Base-by-base conservation (phyloP, 2,888 invertebrate species). In the Leucophenga montana region DNA sequence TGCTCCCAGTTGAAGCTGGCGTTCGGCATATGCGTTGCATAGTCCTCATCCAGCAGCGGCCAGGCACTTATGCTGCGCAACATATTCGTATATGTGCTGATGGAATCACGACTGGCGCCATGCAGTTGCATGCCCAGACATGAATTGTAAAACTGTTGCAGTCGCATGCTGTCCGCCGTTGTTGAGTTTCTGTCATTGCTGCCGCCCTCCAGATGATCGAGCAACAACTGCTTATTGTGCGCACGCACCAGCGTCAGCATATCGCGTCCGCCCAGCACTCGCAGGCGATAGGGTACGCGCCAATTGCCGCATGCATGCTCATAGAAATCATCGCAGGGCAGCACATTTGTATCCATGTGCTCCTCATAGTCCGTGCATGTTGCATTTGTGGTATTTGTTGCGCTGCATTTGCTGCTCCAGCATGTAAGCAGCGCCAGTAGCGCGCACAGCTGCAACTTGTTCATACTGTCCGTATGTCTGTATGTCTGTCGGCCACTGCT, bases 231-330 rank as follows among this genome's bases (percentile, higher is more conserved):
- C 61, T 84, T 84, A 39, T 85, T 83, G 0, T 73, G 33, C 1
- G 85, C 85, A 27, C 80, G 77, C 69, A 85, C 65, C 44, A 76
- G 53, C 16, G 79, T 75, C 13, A 80, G 76, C 66, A 71, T 82
- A 44, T 86, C 86, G 18, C 78, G 77, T 1, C 85, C 86, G 0
- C 79, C 78, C 4, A 85, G 56, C 3, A 75, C 67, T 0, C 82
- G 75, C 54, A 81, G 53, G 1, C 61, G 53, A 16, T 77, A 76
- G 4, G 75, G 69, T 0, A 75, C 77, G 39, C 80, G 77, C 96
- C 96, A 97, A 80, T 95, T 95, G 0, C 96, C 96, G 85, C 94
- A 96, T 0, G 96, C 94, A 80, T 93, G 95, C 79, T 94, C 93
- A 85, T 95, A 95, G 85, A 95, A 96, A 83, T 96, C 95, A 13